A percentile compares a stretch with the other conserved stretches of the same genome.
phyloP scores from a whole-genome alignment of 2,888 invertebrate species.

The Oscheius sp. region DNA sequence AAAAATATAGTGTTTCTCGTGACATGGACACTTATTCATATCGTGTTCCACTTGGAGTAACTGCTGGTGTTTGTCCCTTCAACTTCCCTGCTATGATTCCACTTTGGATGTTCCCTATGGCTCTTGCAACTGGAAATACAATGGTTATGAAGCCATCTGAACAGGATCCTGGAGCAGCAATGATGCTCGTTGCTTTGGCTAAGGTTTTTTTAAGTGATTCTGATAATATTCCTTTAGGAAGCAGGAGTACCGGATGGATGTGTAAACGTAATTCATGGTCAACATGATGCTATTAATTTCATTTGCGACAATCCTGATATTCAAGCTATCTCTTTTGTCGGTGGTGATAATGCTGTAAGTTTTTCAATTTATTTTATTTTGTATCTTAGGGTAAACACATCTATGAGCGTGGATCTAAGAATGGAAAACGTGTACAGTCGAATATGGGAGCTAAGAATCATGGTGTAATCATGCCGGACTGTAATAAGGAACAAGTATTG shows the following conservation, averaged over 20 bases:
- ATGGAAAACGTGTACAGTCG: constrained; percentile 93
- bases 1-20: constrained; percentile 76
- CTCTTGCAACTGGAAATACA: constrained; percentile 87
- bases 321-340: constrained; percentile 96
- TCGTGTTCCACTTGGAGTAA: constrained; percentile 89
- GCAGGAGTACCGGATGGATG: constrained; percentile 95
- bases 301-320: constrained; percentile 95
- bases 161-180: constrained; percentile 93
- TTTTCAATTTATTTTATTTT: constrained; percentile 1
- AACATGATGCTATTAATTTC: constrained; percentile 92
- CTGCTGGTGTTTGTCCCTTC: constrained; percentile 76
- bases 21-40: constrained; percentile 95
- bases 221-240: constrained; percentile 29
- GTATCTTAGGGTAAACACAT: constrained; percentile 86
- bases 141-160: constrained; percentile 94
- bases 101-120: constrained; percentile 84
- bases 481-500: constrained; percentile 92
- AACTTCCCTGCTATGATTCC: constrained; percentile 94
- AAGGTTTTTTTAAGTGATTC: constrained; percentile 71
- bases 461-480: constrained; percentile 94
- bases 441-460: constrained; percentile 99
- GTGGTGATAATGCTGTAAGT: constrained; percentile 88
- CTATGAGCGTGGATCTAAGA: constrained; percentile 87
- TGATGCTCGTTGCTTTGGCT: constrained; percentile 90
- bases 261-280: constrained; percentile 94